These are phyloP conservation scores for Colostygia pectinataria DNA, from an alignment of 2,888 invertebrate species.

Conservation along the genomic window DNA sequence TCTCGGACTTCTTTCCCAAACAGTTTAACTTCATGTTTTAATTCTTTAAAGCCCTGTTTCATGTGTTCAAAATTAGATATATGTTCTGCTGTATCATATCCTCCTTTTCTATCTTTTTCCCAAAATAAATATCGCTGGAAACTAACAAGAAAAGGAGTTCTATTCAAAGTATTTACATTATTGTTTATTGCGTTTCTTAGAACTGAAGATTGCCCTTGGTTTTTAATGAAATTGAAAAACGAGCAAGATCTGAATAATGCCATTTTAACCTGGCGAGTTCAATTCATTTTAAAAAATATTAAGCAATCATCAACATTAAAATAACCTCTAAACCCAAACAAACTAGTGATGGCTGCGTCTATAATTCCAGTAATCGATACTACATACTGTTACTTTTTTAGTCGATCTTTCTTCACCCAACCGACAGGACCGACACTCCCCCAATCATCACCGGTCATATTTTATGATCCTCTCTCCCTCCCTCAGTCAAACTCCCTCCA, in stretches of 20 bases:
- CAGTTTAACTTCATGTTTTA: conserved; percentile 86
- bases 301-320: neutral
- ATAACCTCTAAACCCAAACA: conserved; percentile 10
- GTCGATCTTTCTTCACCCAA: too few species aligned
- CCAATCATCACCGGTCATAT: too few species aligned
- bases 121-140: conserved; percentile 72
- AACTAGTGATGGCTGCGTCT: too few species aligned
- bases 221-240: conserved; percentile 37
- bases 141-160: conserved; percentile 37
- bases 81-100: conserved; percentile 74
- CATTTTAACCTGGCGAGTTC: conserved; percentile 26
- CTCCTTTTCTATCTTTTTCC: conserved; percentile 84
- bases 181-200: conserved; percentile 44
- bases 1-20: conserved; percentile 87
- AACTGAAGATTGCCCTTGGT: conserved; percentile 45
- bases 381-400: too few species aligned
- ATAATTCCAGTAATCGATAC: too few species aligned
- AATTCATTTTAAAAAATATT: neutral
- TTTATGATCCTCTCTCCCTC: too few species aligned
- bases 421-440: too few species aligned
- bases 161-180: conserved; percentile 36
- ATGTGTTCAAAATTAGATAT: conserved; percentile 80
- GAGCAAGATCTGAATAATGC: conserved; percentile 42
- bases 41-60: conserved; percentile 84
- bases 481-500: too few species aligned